Base-by-base conservation (phyloP, 2,797 vertebrate genomes). In the Esox lucius region DNA sequence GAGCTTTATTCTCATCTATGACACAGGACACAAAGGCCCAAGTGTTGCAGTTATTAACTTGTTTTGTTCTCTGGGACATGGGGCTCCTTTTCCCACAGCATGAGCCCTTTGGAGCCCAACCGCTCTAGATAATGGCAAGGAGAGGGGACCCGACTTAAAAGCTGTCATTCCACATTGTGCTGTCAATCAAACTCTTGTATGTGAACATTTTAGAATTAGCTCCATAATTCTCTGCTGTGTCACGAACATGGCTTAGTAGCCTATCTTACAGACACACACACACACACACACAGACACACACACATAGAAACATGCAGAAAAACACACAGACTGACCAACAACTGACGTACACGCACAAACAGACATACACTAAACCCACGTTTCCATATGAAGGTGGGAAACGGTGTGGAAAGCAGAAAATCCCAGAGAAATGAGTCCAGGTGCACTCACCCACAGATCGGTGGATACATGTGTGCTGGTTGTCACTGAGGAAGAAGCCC, bases 391-490 rank as follows among this genome's bases (percentile, higher is more conserved):
- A 19, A 65, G 11, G 9, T 59, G 12, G 42, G 42, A 46, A 1
- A 6, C 13, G 42, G 42, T 46, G 42, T 46, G 42, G 42, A 46
- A 46, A 46, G 42, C 42, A 11, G 42, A 46, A 13, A 13, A 26
- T 74, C 56, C 68, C 56, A 73, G 24, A 67, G 68, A 9, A 69
- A 75, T 65, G 31, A 65, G 31, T 59, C 64, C 12, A 5, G 73
- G 2, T 70, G 16, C 72, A 91, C 94, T 90, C 94, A 99, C 98
- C 98, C 93, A 96, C 95, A 0, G 95, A 97, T 81, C 95, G 97
- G 81, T 98, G 98, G 90, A 99, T 99, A 87, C 98, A 99, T 0
- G 96, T 99, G 87, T 99, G 98, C 91, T 99, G 98, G 89, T 99
- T 99, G 89, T 99, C 95, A 35, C 98, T 99, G 75, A 99, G 94